Base-by-base conservation (phyloP, 2,113 vertebrate species). In the Lepisosteus osseus region DNA sequence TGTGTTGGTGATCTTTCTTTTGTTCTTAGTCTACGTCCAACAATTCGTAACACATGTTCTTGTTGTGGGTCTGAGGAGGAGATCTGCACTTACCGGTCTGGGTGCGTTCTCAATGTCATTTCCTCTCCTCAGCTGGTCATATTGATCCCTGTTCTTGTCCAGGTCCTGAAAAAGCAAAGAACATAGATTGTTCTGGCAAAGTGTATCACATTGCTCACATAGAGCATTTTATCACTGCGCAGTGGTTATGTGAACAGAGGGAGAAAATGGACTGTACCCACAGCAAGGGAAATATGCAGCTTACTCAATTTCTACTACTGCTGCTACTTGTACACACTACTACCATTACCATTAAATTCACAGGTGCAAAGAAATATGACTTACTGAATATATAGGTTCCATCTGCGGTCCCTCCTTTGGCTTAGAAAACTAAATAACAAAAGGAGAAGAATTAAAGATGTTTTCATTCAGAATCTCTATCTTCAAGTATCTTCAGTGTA, bases 351-450 rank as follows among this genome's bases (percentile, higher is more conserved):
- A 51, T 43, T 14, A 15, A 5, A 17, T 14, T 3, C 43, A 15
- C 7, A 17, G 5, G 51, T n/a, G 13, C 12, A 15, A 1, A 29
- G 54, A 4, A 56, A 15, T 29, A n/a, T 12, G 15, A 85, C 84
- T 83, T 72, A 86, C 86, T 17, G 64, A 29, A 29, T 51, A 2
- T 2, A 0, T 17, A 41, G 0, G 7, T 1, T 15, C 72, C 11
- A 47, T 11, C 6, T 11, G 15, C 2, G 66, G 54, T 54, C 29
- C n/a, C 0, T 55, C 0, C 3, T 17, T 29, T 3, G 0, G 5
- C 6, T 1, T 7, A 44, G 69, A 72, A 44, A 78, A 73, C 86
- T 88, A 61, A 55, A 56, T 6, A 57, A 55, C 54, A 59, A 29
- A 54, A 44, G 12, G 73, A 0, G 54, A 44, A 72, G 43, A 71